Conservation (phyloP, 2,113 vertebrate species). For the Choloepus hoffmanni region DNA sequence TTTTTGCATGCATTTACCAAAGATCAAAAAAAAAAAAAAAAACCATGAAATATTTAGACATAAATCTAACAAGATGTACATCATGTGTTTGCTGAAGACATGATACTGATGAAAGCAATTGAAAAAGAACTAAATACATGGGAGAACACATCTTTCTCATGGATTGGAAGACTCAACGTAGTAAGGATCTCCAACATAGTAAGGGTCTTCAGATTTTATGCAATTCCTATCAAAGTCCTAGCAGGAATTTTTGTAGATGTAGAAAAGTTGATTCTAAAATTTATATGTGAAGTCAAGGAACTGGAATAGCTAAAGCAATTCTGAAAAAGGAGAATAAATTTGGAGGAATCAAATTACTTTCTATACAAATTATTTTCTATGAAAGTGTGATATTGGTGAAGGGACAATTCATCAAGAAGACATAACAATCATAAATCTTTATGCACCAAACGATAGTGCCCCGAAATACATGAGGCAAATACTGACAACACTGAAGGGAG, state of each 20-base stretch:
- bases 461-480: too few species aligned
- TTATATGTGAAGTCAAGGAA: neutral
- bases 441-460: too few species aligned
- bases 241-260: neutral
- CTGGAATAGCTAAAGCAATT: constrained; percentile 11
- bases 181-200: neutral
- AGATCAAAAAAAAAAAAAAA: constrained; percentile 3
- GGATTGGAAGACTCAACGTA: neutral
- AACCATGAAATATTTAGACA: neutral
- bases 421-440: too few species aligned
- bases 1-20: constrained; percentile 7
- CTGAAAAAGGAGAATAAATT: neutral
- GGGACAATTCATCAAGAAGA: too few species aligned
- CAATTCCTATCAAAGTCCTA: neutral
- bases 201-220: neutral
- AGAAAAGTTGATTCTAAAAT: neutral
- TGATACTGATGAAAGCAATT: neutral
- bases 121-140: neutral
- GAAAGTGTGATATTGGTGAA: neutral
- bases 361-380: neutral
- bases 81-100: neutral
- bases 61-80: neutral
- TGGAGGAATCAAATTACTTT: neutral
- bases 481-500: too few species aligned
- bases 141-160: neutral